Percentiles rank a stretch among this genome's conserved stretches.
Evolutionary conservation across 2,888 invertebrate species (phyloP).

Genomic region (Lasioglossum calceatum): DNA sequence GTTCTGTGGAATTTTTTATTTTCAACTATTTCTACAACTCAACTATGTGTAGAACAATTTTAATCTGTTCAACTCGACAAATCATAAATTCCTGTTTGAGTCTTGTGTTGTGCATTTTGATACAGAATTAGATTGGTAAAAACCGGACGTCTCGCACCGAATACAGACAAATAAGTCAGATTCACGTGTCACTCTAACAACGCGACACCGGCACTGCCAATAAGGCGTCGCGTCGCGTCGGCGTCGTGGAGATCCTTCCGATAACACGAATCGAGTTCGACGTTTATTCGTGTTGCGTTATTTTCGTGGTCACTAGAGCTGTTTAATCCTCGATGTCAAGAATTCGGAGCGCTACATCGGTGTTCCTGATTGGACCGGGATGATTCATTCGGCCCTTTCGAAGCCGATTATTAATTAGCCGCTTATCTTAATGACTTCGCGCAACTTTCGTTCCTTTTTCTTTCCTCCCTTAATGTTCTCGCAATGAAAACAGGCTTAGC

Average conservation of each 20-base stretch:
- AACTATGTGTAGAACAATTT: neutral
- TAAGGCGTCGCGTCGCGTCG: neutral
- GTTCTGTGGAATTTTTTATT: neutral
- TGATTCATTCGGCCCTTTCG: slow-evolving; percentile 48
- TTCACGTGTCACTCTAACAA: slow-evolving; percentile 11
- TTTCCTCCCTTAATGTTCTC: neutral
- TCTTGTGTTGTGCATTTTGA: no score
- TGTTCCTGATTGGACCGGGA: slow-evolving; percentile 14
- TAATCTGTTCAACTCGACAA: neutral
- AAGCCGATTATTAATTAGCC: slow-evolving; percentile 61
- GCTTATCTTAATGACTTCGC: slow-evolving; percentile 43
- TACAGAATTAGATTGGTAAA: neutral
- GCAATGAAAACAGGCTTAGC: neutral
- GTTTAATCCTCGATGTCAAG: slow-evolving; percentile 61
- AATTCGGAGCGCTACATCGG: slow-evolving; percentile 49
- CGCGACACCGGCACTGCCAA: slow-evolving; percentile 33
- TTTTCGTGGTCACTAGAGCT: slow-evolving; percentile 64
- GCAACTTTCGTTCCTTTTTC: slow-evolving; percentile 13
- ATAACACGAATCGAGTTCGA: slow-evolving; percentile 56
- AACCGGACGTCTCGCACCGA: neutral
- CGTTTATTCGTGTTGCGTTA: slow-evolving; percentile 62
- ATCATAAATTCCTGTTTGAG: neutral
- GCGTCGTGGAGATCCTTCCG: slow-evolving; percentile 38
- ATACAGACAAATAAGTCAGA: slow-evolving; percentile 17
- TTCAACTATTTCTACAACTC: neutral